Percentiles rank a stretch among this genome's conserved stretches.
Evolutionary conservation across 2,797 vertebrate genomes (phyloP).

Genomic region (Spinus pinus): DNA sequence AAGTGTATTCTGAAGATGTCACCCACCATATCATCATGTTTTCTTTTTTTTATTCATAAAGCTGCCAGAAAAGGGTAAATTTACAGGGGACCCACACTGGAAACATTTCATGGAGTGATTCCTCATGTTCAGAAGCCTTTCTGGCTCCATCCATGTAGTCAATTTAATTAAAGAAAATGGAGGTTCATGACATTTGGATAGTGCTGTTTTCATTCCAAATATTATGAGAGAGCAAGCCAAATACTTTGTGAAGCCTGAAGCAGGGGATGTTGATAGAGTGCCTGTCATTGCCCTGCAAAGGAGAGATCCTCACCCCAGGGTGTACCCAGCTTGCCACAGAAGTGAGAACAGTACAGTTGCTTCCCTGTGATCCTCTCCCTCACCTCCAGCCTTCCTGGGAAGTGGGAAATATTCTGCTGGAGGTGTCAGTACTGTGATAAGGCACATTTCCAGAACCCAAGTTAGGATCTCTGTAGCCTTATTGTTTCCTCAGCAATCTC

Average conservation of each 20-base stretch:
- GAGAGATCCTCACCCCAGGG: not conserved
- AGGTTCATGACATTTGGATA: not conserved
- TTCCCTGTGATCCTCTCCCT: not conserved
- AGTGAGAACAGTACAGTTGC: not conserved
- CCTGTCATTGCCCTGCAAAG: not conserved
- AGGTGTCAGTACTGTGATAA: not conserved
- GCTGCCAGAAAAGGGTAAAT: not conserved
- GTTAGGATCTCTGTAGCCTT: not conserved
- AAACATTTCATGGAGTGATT: not conserved
- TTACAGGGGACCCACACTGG: not conserved
- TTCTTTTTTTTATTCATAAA: not conserved
- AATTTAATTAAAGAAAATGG: constrained; percentile 10
- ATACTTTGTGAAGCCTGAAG: not conserved
- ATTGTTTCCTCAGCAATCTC: not conserved
- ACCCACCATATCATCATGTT: not conserved
- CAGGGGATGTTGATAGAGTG: not conserved
- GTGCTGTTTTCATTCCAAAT: not conserved
- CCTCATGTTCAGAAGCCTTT: not conserved
- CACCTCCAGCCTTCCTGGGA: not conserved
- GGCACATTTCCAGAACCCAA: not conserved
- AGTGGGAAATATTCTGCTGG: not conserved
- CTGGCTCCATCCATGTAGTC: not conserved
- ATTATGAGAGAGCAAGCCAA: not conserved
- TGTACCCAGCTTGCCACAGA: not conserved
- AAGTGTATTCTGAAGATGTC: not conserved